These are phyloP conservation scores for Clitarchus hookeri DNA, from an alignment of 2,888 invertebrate genomes.

Conservation along the genomic window DNA sequence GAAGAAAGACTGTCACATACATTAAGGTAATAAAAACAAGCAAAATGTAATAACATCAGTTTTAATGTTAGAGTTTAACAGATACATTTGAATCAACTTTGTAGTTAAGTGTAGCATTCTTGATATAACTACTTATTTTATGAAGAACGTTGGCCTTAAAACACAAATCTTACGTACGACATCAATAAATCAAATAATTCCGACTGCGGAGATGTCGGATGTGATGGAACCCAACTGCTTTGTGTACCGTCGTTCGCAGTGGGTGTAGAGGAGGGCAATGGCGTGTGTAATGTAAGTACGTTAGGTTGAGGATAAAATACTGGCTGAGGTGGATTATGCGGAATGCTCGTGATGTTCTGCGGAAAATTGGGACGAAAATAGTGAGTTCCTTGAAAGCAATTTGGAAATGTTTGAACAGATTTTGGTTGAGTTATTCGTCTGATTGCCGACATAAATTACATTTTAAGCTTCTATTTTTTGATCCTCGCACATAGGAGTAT, in stretches of 20 bases:
- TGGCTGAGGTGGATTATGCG: not conserved
- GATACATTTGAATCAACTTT: too few species aligned
- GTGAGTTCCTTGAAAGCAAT: constrained; percentile 5
- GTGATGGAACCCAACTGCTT: not conserved
- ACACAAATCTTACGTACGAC: not conserved
- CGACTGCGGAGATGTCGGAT: not conserved
- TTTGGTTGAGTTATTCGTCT: not conserved
- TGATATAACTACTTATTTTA: too few species aligned
- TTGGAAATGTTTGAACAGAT: constrained; percentile 2
- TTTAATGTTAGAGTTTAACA: not conserved
- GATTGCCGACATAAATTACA: not conserved
- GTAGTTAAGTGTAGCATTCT: too few species aligned
- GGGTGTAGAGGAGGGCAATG: not conserved
- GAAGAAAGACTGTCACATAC: constrained; percentile 6
- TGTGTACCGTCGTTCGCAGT: not conserved
- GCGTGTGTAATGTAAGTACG: not conserved
- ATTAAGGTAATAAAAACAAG: not conserved
- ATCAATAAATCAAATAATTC: not conserved
- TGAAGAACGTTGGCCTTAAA: not conserved
- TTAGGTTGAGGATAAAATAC: not conserved
- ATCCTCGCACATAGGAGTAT: not conserved
- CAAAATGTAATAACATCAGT: not conserved
- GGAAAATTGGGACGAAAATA: not conserved
- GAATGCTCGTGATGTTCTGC: not conserved
- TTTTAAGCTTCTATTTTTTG: not conserved